A percentile compares a stretch with the other conserved stretches of the same genome.
These are phyloP conservation scores for Pomatorhinus ruficollis DNA, from an alignment of 2,113 vertebrate species.

Conservation along the genomic window DNA sequence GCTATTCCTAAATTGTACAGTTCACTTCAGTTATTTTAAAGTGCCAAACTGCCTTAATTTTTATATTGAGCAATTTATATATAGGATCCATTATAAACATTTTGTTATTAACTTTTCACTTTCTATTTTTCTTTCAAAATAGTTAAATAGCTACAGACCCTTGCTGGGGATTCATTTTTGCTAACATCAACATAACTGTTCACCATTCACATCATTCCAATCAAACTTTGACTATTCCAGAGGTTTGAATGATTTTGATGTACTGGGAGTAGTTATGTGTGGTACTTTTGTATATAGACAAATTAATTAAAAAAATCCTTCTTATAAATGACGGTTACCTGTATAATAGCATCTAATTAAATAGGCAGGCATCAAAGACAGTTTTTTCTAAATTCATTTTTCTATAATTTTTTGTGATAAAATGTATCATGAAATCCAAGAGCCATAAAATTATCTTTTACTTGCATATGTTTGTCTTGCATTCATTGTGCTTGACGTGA, in stretches of 20 bases:
- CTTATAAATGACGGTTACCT: background rate
- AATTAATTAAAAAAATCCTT: background rate
- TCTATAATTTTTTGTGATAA: background rate
- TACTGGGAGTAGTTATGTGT: background rate
- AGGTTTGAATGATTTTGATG: background rate
- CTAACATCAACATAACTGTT: background rate
- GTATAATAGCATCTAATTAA: background rate
- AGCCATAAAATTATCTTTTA: background rate
- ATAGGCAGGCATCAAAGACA: background rate
- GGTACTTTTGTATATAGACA: background rate
- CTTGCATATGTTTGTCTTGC: background rate
- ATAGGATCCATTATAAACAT: background rate
- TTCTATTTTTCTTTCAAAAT: background rate
- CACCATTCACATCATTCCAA: background rate
- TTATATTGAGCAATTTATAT: background rate
- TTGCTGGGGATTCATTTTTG: background rate
- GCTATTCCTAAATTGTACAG: background rate
- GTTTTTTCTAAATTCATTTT: background rate
- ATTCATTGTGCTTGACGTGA: background rate
- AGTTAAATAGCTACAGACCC: background rate
- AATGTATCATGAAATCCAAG: background rate
- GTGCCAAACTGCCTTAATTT: background rate
- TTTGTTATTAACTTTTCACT: background rate
- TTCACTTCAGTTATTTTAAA: background rate
- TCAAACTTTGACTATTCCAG: background rate